Percentiles rank a stretch among this genome's conserved stretches.
Evolutionary conservation across 2,888 invertebrate genomes (phyloP).

Genomic region (Chalcis sispes): DNA sequence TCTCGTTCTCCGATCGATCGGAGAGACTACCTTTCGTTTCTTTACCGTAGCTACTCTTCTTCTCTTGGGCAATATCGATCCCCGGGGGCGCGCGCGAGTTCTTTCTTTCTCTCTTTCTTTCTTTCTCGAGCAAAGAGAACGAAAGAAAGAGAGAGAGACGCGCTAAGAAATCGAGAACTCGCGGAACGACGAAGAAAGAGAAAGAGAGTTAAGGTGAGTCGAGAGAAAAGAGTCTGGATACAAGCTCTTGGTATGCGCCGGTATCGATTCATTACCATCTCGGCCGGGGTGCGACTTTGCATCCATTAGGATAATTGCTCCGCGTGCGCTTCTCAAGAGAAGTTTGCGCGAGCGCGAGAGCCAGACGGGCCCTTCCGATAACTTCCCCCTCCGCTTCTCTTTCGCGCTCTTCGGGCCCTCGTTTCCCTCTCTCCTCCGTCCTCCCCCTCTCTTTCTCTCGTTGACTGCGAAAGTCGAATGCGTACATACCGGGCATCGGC

Average conservation of each 20-base stretch:
- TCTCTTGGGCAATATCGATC: too few species aligned
- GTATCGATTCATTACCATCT: constrained; percentile 76
- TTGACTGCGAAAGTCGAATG: too few species aligned
- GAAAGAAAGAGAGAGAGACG: neutral
- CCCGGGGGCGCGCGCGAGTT: neutral
- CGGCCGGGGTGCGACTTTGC: constrained; percentile 73
- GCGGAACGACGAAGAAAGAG: constrained; percentile 23
- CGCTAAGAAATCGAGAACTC: too few species aligned
- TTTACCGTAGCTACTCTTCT: too few species aligned
- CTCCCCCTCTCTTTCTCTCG: too few species aligned
- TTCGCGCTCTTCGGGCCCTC: neutral
- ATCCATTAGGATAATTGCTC: constrained; percentile 76
- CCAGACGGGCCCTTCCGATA: constrained; percentile 45
- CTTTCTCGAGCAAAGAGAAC: neutral
- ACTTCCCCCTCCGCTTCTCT: neutral
- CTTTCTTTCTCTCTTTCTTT: neutral
- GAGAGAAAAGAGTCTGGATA: constrained; percentile 62
- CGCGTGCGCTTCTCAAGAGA: constrained; percentile 34
- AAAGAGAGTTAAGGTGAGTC: neutral
- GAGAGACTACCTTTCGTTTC: too few species aligned
- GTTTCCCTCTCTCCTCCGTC: neutral
- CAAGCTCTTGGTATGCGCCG: constrained; percentile 75
- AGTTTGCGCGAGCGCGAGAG: constrained; percentile 3
- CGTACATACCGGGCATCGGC: too few species aligned
- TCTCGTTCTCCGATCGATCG: neutral